Percentiles rank a stretch among this genome's conserved stretches.
phyloP scores from a whole-genome alignment of 1,140 invertebrate species.

The Bacillus rossius region DNA sequence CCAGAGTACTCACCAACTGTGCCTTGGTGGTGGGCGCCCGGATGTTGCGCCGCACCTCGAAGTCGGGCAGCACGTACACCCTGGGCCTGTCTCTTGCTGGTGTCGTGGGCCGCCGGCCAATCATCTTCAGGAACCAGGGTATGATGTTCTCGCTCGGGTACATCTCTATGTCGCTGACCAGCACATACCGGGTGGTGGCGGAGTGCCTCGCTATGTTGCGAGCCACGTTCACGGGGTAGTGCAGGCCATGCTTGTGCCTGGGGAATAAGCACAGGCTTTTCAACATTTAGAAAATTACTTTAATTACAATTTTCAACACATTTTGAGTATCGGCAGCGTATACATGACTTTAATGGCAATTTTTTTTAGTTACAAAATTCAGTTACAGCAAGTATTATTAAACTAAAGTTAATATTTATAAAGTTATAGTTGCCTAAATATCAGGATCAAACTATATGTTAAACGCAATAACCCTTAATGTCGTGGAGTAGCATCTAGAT shows the following conservation, averaged over 20 bases:
- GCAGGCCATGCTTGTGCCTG: constrained; percentile 18
- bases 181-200: constrained; percentile 40
- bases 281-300: no score
- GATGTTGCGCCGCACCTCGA: constrained; percentile 39
- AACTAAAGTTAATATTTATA: no score
- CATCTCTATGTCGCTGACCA: constrained; percentile 39
- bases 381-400: no score
- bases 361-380: no score
- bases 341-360: no score
- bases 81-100: neutral
- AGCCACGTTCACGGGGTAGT: constrained; percentile 33
- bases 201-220: constrained; percentile 33
- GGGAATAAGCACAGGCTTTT: no score
- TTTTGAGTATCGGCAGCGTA: no score
- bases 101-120: constrained; percentile 11
- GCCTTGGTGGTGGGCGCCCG: constrained; percentile 32
- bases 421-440: no score
- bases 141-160: constrained; percentile 28
- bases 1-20: constrained; percentile 34
- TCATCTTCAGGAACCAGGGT: constrained; percentile 22
- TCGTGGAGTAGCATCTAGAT: no score
- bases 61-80: constrained; percentile 41
- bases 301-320: no score
- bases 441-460: no score
- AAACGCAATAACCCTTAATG: no score